Evolutionary conservation across 2,113 vertebrate genomes (phyloP).

Genomic region (Hippocampus comes): DNA sequence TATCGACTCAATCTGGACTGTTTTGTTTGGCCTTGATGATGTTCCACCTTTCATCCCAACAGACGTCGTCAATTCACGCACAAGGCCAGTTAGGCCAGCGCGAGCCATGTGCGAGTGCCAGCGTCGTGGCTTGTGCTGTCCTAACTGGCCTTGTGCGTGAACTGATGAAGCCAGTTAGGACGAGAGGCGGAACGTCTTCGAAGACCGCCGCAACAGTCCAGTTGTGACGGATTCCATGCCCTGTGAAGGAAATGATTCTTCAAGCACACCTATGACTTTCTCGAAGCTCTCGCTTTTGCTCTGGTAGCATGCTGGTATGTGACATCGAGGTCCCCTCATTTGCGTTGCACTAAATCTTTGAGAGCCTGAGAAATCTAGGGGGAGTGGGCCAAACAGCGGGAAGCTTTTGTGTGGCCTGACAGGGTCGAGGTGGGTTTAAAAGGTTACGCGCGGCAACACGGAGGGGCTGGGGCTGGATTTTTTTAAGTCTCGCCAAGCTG

Average conservation of each 20-base stretch:
- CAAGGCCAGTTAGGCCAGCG: neutral
- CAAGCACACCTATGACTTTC: neutral
- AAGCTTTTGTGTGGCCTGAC: slow-evolving; percentile 18
- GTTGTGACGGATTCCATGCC: neutral
- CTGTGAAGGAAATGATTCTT: neutral
- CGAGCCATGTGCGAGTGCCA: too few species aligned
- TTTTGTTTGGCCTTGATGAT: neutral
- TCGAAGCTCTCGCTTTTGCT: neutral
- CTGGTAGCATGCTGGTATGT: slow-evolving; percentile 17
- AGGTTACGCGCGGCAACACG: slow-evolving; percentile 23
- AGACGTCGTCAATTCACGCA: neutral
- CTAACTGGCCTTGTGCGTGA: neutral
- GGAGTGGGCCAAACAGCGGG: slow-evolving; percentile 15
- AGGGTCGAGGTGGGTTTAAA: slow-evolving; percentile 43
- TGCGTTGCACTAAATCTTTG: slow-evolving; percentile 3
- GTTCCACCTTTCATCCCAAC: neutral
- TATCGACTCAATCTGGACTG: neutral
- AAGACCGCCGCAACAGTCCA: neutral
- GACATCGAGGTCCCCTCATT: slow-evolving; percentile 12
- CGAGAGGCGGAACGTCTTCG: neutral
- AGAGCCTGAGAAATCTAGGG: neutral
- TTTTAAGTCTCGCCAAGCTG: slow-evolving; percentile 38
- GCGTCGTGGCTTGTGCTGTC: neutral
- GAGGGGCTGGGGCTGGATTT: slow-evolving; percentile 6
- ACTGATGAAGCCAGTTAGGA: too few species aligned